phyloP scores from a whole-genome alignment of 1,140 invertebrate genomes.

The Cyclina sinensis region DNA sequence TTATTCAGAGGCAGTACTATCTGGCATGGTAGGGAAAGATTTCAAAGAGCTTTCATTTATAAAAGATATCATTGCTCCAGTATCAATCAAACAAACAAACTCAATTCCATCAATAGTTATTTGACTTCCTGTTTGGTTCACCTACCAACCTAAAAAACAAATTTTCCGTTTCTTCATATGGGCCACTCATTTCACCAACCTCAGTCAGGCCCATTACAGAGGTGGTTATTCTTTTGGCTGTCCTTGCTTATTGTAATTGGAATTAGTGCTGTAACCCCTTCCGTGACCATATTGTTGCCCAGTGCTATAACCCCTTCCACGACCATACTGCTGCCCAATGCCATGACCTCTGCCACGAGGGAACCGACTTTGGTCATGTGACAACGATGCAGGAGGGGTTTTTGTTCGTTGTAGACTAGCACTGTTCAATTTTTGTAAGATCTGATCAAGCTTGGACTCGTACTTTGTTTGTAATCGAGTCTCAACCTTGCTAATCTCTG shows the following conservation, averaged over 20 bases:
- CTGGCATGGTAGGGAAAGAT: neutral
- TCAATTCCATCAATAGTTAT: neutral
- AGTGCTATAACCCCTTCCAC: neutral
- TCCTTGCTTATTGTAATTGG: neutral
- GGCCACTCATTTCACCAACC: neutral
- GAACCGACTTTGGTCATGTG: too few species aligned
- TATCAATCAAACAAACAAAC: neutral
- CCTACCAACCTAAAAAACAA: slow-evolving; percentile 6
- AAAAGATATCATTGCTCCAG: neutral
- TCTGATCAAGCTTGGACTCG: too few species aligned
- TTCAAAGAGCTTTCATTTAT: neutral
- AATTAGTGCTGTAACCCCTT: neutral
- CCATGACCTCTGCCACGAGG: neutral
- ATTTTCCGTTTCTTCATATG: neutral
- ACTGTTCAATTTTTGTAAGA: neutral
- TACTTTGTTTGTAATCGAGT: too few species aligned
- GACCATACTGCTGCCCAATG: neutral
- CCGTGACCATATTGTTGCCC: neutral
- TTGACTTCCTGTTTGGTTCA: neutral
- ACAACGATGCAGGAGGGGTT: neutral
- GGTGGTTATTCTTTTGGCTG: slow-evolving; percentile 28
- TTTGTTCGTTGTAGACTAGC: neutral
- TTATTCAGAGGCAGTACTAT: neutral
- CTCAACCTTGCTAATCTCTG: too few species aligned
- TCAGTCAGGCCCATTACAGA: slow-evolving; percentile 18